phyloP scores from a whole-genome alignment of 2,113 vertebrate genomes.

The Cyanocitta stelleri region DNA sequence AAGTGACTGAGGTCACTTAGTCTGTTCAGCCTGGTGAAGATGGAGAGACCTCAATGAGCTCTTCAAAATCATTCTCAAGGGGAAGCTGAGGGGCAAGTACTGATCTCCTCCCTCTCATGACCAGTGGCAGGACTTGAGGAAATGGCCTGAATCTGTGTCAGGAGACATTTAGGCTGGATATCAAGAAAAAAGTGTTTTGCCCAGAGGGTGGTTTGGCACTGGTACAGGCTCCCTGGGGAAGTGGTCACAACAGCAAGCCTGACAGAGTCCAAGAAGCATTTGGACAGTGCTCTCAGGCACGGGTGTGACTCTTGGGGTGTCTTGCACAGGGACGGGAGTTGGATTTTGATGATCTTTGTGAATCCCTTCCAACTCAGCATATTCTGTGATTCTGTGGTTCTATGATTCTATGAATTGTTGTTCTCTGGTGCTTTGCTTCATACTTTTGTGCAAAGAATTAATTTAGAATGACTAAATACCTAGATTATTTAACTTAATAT shows the following conservation, averaged over 20 bases:
- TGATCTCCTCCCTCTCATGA: neutral
- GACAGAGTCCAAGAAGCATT: neutral
- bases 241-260: neutral
- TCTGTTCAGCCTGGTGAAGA: neutral
- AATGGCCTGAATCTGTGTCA: neutral
- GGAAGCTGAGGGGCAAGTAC: neutral
- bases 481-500: conserved; percentile 65
- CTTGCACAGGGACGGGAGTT: neutral
- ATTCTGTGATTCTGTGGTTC: neutral
- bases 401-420: neutral
- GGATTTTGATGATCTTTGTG: neutral
- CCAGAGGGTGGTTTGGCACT: neutral
- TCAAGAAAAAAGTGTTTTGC: neutral
- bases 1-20: rapidly evolving
- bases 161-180: neutral
- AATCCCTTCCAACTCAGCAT: neutral
- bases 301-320: neutral
- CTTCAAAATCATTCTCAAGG: rapidly evolving
- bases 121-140: neutral
- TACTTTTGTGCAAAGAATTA: conserved; percentile 35
- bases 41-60: no score
- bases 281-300: neutral
- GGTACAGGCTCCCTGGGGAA: no score
- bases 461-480: conserved; percentile 24
- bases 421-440: conserved; percentile 14